Evolutionary conservation across 2,113 vertebrate species (phyloP), one percentile per base, ranked within the genome.

Genomic region (Tyrannus savana): DNA sequence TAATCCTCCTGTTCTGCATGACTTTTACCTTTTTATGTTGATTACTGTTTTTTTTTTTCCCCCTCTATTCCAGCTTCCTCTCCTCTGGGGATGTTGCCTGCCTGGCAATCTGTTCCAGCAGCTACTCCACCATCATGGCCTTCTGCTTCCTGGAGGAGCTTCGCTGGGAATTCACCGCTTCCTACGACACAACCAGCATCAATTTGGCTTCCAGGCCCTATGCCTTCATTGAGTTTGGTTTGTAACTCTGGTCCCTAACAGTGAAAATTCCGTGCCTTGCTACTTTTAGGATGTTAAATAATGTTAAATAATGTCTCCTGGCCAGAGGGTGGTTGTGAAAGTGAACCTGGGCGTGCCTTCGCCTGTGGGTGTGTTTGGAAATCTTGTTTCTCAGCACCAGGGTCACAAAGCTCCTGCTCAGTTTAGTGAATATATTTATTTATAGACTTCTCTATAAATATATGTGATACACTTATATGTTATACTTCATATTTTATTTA

Each of bases 121-220:
- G 82, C 94, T 98, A 98, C 93, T 98, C 99, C 6, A 97, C 98
- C 19, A 97, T 98, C 96, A 98, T 98, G 97, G 99, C 98, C 53
- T 99, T 99, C 98, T 99, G 99, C 98, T 99, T 99, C 97, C 96
- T 99, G 94, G 99, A 99, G 93, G 99, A 99, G 87, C 97, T 99
- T 80, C 98, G 98, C 64, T 99, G 99, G 99, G 98, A 99, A 93
- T 99, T 99, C 97, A 97, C 98, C n/a, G 97, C 98, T 77, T 98
- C 98, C 90, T 99, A 98, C 21, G 98, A 98, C 79, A 94, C 92
- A 55, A 94, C 98, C 31, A 97, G 97, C n/a, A 97, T 99, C 24
- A 86, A 97, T 79, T 96, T 99, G 89, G 99, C 98, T 94, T 98
- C 98, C 96, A 98, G 99, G 96, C 99, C 99, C 0, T 99, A 99